These are phyloP conservation scores for Hystrix brachyura DNA, from an alignment of 2,113 vertebrate species.

Conservation along the genomic window DNA sequence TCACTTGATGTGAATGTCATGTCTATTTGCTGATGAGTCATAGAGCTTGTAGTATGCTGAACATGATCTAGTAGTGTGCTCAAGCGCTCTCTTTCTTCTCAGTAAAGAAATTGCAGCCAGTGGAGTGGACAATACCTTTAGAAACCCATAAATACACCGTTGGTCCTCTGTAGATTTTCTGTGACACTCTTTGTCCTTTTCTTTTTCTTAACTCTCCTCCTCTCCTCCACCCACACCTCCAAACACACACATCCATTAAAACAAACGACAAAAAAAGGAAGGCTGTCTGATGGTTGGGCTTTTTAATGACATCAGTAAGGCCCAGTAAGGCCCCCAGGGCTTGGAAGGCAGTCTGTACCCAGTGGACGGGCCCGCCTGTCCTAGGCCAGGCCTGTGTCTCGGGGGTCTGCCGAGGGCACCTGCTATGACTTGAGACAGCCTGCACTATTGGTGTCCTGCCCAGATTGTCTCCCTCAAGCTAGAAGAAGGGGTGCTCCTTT, in stretches of 20 bases:
- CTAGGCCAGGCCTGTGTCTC: background rate
- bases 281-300: background rate
- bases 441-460: background rate
- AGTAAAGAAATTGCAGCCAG: background rate
- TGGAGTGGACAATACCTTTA: background rate
- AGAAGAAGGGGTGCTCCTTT: background rate
- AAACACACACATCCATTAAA: background rate
- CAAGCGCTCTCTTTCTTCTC: constrained; percentile 37
- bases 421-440: background rate
- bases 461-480: fast-evolving
- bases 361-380: background rate
- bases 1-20: constrained; percentile 16
- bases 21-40: constrained; percentile 16
- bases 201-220: background rate
- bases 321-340: background rate
- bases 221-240: background rate
- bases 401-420: background rate
- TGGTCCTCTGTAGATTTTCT: background rate
- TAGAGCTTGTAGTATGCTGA: background rate
- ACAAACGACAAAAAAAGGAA: background rate
- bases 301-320: background rate
- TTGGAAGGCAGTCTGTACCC: background rate
- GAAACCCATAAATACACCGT: constrained; percentile 30
- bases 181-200: constrained; percentile 25
- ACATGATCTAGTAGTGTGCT: background rate